Percentiles rank a stretch among this genome's conserved stretches.
Conservation (phyloP, 64 coral and sea anemone species). For the Actinia equina region DNA sequence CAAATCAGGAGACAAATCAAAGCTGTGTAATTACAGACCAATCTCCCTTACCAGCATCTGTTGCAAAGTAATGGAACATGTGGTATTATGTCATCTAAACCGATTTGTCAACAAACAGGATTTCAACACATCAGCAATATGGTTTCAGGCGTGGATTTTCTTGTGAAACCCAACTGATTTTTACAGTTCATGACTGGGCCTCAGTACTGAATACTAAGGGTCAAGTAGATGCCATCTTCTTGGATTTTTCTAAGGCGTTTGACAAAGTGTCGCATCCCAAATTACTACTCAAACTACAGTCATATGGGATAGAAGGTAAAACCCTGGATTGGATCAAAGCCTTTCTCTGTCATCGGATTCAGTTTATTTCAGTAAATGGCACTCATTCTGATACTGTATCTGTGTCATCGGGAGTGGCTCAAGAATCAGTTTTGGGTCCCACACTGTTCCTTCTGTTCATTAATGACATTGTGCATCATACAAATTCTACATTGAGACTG, state of each 20-base stretch:
- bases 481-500: constrained; percentile 20
- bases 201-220: constrained; percentile 27
- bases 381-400: constrained; percentile 27
- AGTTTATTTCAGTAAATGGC: constrained; percentile 49
- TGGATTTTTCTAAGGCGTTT: constrained; percentile 34
- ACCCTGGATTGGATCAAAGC: constrained; percentile 33
- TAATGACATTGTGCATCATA: constrained; percentile 12
- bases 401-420: constrained; percentile 35
- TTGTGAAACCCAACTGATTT: constrained; percentile 53
- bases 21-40: constrained; percentile 35
- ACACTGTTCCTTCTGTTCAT: too few relatives aligned
- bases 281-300: constrained; percentile 28
- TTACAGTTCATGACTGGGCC: constrained; percentile 45
- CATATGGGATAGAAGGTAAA: constrained; percentile 21
- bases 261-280: constrained; percentile 19
- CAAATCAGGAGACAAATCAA: constrained; percentile 29
- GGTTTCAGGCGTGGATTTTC: constrained; percentile 39
- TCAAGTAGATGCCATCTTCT: too few relatives aligned
- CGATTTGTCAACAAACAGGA: constrained; percentile 31
- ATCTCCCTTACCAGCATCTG: constrained; percentile 49
- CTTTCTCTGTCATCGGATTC: constrained; percentile 23
- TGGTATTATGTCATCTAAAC: constrained; percentile 39
- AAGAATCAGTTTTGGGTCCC: constrained; percentile 43
- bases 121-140: constrained; percentile 36
- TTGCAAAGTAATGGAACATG: constrained; percentile 43